These are phyloP conservation scores for Elegia similella DNA, from an alignment of 2,888 invertebrate species.

Conservation along the genomic window DNA sequence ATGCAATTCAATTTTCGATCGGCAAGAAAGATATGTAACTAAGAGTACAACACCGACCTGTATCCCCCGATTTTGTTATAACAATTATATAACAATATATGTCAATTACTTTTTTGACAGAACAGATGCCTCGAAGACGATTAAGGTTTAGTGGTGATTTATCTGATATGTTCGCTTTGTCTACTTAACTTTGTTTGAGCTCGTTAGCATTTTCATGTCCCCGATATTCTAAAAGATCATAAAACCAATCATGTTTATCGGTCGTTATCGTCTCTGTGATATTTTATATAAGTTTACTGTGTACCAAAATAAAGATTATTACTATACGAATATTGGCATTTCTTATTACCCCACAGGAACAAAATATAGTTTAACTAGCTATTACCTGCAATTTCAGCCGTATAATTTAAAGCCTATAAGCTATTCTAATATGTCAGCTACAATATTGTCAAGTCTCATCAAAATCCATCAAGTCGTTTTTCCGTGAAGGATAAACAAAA, in stretches of 20 bases:
- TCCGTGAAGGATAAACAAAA: no score
- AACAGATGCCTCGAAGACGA: not conserved
- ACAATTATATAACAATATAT: no score
- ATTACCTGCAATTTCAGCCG: no score
- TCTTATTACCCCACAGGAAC: not conserved
- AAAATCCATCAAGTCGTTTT: no score
- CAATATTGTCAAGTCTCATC: no score
- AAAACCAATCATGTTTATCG: not conserved
- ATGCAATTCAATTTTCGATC: no score
- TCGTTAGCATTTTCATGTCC: not conserved
- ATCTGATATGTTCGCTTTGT: not conserved
- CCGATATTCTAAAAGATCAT: not conserved
- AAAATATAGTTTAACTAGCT: no score
- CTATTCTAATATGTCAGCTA: no score
- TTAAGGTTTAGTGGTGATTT: not conserved
- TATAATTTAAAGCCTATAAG: no score
- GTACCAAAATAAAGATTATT: not conserved
- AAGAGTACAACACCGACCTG: no score
- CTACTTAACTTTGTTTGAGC: not conserved
- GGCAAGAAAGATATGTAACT: no score
- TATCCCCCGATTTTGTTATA: not conserved
- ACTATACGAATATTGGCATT: not conserved
- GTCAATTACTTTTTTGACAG: no score
- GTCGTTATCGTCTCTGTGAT: conserved; percentile 2
- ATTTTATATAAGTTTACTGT: conserved; percentile 3